Evolutionary conservation across 2,113 vertebrate genomes (phyloP).

Genomic region (Saccopteryx leptura): DNA sequence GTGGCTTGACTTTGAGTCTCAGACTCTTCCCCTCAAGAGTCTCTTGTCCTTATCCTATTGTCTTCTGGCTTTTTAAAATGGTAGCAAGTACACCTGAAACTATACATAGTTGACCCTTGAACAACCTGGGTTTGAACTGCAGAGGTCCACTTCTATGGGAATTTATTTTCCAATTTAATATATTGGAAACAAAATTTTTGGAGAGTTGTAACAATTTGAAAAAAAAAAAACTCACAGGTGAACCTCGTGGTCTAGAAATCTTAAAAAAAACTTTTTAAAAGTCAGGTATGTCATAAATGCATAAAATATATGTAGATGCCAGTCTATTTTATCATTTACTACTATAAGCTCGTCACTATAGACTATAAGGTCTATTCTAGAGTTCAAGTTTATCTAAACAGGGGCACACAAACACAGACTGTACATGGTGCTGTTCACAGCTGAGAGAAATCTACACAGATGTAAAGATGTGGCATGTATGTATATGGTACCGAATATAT

Average conservation of each 20-base stretch:
- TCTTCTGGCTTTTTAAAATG: background rate
- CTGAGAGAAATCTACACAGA: background rate
- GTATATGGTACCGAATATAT: background rate
- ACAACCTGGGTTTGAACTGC: background rate
- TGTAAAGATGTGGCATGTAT: background rate
- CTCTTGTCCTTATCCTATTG: background rate
- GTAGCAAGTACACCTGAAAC: slow-evolving; percentile 5
- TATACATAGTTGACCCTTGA: background rate
- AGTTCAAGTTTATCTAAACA: background rate
- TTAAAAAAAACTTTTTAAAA: background rate
- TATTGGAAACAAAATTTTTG: background rate
- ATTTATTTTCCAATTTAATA: background rate
- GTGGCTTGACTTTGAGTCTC: background rate
- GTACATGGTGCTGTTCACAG: background rate
- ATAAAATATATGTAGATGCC: background rate
- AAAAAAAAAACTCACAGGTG: background rate
- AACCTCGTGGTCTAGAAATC: background rate
- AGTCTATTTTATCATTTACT: background rate
- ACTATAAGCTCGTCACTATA: background rate
- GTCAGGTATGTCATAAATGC: background rate
- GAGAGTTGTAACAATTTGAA: background rate
- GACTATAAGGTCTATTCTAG: no score
- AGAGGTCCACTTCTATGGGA: background rate
- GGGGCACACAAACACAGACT: background rate
- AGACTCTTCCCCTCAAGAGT: background rate